Conservation (phyloP, 2,113 vertebrate genomes). For the Ciconia maguari region DNA sequence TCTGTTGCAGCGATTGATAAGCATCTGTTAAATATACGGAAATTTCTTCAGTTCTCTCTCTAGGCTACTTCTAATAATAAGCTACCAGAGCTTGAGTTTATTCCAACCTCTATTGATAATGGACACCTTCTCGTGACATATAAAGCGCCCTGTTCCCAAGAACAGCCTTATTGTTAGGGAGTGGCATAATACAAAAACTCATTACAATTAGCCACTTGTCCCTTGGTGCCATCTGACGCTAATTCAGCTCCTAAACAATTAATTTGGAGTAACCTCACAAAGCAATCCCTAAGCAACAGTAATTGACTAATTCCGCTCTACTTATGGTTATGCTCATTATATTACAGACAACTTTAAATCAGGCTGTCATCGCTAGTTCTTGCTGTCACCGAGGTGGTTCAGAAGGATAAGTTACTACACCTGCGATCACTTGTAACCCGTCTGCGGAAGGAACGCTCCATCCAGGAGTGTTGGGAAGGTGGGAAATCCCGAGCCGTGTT, state of each 20-base stretch:
- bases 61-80: background rate
- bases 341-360: constrained; percentile 55
- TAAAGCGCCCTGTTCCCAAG: background rate
- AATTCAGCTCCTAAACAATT: constrained; percentile 12
- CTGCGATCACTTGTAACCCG: background rate
- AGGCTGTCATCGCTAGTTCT: background rate
- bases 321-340: constrained; percentile 32
- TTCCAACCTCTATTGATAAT: background rate
- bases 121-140: background rate
- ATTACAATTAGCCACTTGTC: constrained; percentile 26
- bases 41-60: background rate
- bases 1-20: background rate
- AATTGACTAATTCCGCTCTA: constrained; percentile 27
- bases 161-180: background rate
- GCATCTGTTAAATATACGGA: constrained; percentile 20
- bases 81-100: background rate
- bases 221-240: background rate
- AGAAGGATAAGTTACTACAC: constrained; percentile 8
- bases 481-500: background rate
- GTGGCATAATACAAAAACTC: background rate
- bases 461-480: background rate
- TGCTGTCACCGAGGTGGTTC: background rate
- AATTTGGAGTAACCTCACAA: constrained; percentile 31
- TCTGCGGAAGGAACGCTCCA: background rate
- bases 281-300: constrained; percentile 24